Evolutionary conservation across 2,797 vertebrate species (phyloP).

Genomic region (Cyclura pinguis): DNA sequence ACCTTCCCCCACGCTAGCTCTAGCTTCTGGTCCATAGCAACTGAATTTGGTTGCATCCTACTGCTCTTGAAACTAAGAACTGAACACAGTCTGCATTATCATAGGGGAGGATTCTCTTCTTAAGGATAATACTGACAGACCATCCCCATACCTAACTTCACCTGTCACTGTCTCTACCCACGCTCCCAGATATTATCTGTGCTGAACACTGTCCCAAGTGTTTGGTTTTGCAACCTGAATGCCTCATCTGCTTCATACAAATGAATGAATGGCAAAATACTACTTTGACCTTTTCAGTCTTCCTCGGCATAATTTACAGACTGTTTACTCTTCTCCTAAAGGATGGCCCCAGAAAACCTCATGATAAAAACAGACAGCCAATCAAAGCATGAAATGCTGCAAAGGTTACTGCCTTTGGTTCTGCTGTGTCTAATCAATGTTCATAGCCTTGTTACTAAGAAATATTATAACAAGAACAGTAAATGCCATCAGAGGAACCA

Average conservation of each 20-base stretch:
- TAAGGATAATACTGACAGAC: conserved; percentile 55
- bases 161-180: conserved; percentile 37
- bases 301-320: conserved; percentile 70
- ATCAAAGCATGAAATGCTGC: conserved; percentile 59
- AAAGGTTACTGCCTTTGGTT: conserved; percentile 71
- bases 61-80: conserved; percentile 49
- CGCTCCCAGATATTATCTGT: conserved; percentile 59
- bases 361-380: conserved; percentile 68
- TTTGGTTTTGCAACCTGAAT: conserved; percentile 66
- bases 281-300: conserved; percentile 74
- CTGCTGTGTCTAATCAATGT: conserved; percentile 66
- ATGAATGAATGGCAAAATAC: conserved; percentile 60
- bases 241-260: conserved; percentile 63
- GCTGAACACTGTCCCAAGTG: conserved; percentile 60
- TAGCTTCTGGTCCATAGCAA: not conserved
- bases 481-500: conserved; percentile 71
- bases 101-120: conserved; percentile 50
- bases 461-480: conserved; percentile 63
- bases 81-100: conserved; percentile 31
- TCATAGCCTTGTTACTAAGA: conserved; percentile 35
- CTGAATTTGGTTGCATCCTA: not conserved
- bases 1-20: no score
- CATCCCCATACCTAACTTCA: conserved; percentile 28
- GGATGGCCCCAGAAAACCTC: conserved; percentile 55
- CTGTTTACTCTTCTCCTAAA: conserved; percentile 43